Evolutionary conservation across 2,113 vertebrate species (phyloP), one percentile per base, ranked within the genome.

Genomic region (Rhodinocichla rosea): DNA sequence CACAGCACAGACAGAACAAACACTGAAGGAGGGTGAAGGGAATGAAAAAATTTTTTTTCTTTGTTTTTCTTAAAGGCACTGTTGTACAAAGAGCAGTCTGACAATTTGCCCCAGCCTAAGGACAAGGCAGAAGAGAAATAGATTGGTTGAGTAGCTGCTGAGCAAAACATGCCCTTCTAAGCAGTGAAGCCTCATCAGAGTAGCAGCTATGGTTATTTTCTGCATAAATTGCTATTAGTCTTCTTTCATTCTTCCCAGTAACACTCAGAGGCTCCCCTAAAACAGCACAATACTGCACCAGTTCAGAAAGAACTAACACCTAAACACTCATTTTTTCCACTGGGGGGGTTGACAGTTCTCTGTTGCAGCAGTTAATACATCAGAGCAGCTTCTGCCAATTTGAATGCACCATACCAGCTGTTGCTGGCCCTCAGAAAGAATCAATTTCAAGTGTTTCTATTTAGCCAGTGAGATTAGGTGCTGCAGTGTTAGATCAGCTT

Each of bases 391-490:
- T 80, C 74, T 5, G 2, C 50, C 17, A 2, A 44, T n/a, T 88
- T 86, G 50, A 80, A 79, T 50, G 42, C 18, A 83, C 42, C 90
- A 94, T 23, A 83, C 42, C 90, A 95, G 78, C 82, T 95, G 71
- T 59, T 88, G 59, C 52, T 94, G n/a, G 67, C 33, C 47, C 86
- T 83, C 67, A n/a, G 35, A 83, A 84, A 63, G 67, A 91, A 80
- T 85, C 30, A 20, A 9, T 89, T 90, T 59, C 30, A 75, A 91
- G 67, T 80, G 71, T 78, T 75, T 85, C 63, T 90, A 92, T 94
- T 96, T 93, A 95, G 47, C 35, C 59, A 52, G 68, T 27, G 42
- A 80, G 82, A 95, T 91, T 78, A 85, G 84, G 67, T 86, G 59
- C 50, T 71, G 82, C 71, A 80, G 68, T 10, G 5, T 35, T 90